Evolutionary conservation across 2,113 vertebrate genomes (phyloP).

Genomic region (Nycticebus coucang): DNA sequence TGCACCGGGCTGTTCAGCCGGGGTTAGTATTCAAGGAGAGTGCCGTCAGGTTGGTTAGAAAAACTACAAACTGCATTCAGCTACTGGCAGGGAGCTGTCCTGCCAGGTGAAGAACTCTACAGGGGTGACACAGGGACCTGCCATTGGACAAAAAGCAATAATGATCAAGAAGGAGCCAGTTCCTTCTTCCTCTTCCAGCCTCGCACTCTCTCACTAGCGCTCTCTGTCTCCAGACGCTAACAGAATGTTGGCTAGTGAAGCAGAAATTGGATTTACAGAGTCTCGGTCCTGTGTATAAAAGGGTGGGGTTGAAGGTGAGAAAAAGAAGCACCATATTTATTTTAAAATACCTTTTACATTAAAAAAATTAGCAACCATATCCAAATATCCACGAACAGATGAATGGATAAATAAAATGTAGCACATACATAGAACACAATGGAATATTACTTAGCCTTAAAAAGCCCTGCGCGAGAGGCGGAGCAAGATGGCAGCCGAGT

Average conservation of each 20-base stretch:
- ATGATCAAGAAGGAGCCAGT: not conserved
- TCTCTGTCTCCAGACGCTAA: not conserved
- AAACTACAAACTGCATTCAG: not conserved
- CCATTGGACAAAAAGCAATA: fast-evolving
- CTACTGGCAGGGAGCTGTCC: not conserved
- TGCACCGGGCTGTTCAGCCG: not conserved
- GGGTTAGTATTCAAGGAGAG: not conserved
- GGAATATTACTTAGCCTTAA: too few relatives aligned
- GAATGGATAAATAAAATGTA: too few relatives aligned
- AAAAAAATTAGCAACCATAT: too few relatives aligned
- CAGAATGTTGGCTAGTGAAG: not conserved
- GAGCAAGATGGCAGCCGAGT: too few relatives aligned
- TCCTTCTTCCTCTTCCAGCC: not conserved
- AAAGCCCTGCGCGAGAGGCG: too few relatives aligned
- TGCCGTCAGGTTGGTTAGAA: not conserved
- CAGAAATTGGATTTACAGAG: not conserved
- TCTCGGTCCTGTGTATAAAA: not conserved
- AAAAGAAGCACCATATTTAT: not conserved
- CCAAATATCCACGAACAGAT: too few relatives aligned
- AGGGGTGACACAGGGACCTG: not conserved
- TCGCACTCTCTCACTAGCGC: too few relatives aligned
- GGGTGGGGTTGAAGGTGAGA: not conserved
- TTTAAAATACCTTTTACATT: not conserved
- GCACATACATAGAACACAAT: too few relatives aligned
- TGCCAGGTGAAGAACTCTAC: not conserved